These are phyloP conservation scores for Sebastes flavidus DNA, from an alignment of 2,797 vertebrate genomes.

Conservation along the genomic window DNA sequence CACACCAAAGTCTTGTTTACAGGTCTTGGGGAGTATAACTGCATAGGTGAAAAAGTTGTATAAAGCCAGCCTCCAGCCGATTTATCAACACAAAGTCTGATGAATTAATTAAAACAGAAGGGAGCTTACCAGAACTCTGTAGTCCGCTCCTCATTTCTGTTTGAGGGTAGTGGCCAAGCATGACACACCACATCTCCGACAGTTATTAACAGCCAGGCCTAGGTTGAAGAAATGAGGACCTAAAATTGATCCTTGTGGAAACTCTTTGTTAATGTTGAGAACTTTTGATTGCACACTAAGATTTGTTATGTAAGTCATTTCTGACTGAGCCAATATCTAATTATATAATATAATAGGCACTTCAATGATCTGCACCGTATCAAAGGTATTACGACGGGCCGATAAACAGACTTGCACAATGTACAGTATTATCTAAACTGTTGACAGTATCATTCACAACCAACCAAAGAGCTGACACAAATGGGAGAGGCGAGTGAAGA, in stretches of 20 bases:
- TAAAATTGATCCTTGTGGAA: not conserved
- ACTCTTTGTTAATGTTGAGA: not conserved
- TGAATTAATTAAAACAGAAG: not conserved
- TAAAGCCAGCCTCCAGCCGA: rapidly evolving
- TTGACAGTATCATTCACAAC: not conserved
- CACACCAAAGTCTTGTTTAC: too few species aligned
- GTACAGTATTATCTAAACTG: not conserved
- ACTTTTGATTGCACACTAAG: not conserved
- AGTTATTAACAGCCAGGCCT: not conserved
- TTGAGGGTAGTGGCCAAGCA: not conserved
- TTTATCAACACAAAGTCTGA: not conserved
- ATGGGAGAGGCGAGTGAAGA: conserved; percentile 2
- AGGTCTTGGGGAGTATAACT: too few species aligned
- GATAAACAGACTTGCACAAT: not conserved
- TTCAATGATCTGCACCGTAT: not conserved
- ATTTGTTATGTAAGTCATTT: not conserved
- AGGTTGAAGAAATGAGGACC: not conserved
- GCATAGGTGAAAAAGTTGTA: too few species aligned
- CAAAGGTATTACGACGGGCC: rapidly evolving
- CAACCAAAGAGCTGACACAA: conserved; percentile 4
- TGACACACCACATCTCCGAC: not conserved
- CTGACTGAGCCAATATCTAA: not conserved
- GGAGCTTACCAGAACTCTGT: not conserved
- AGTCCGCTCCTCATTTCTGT: not conserved
- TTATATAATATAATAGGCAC: not conserved